A percentile compares a stretch with the other conserved stretches of the same genome.
These are phyloP conservation scores for Heterodera filipjevi DNA, from an alignment of 2,888 invertebrate genomes.

Conservation along the genomic window DNA sequence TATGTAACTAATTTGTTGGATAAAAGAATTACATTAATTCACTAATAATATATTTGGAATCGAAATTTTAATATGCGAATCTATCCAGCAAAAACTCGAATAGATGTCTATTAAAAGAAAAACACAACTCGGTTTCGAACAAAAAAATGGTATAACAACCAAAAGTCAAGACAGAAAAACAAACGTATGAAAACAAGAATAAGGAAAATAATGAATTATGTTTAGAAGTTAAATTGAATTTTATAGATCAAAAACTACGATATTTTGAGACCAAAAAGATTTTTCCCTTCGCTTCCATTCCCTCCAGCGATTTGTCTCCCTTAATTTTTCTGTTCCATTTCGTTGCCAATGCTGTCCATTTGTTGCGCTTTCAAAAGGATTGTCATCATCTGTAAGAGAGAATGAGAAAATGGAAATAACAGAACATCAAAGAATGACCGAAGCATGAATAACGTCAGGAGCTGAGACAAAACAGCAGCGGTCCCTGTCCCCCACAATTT, in stretches of 20 bases:
- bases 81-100: no score
- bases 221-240: neutral
- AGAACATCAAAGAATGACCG: slow-evolving; percentile 47
- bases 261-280: neutral
- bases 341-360: neutral
- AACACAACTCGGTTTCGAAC: neutral
- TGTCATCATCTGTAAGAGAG: slow-evolving; percentile 23
- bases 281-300: neutral
- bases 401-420: neutral
- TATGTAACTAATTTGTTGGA: neutral
- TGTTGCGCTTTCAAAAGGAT: neutral
- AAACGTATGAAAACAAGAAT: neutral
- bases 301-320: neutral
- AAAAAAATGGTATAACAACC: neutral
- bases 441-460: slow-evolving; percentile 64
- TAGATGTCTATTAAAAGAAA: no score
- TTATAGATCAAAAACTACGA: neutral
- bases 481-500: slow-evolving; percentile 47
- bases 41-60: no score
- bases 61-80: no score
- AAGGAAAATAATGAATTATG: neutral
- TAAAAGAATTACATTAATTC: no score
- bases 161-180: neutral
- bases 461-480: slow-evolving; percentile 59
- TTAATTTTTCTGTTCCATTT: neutral